Conservation (phyloP, 92 coral and sea anemone genomes). For the Hydrozoanthus gracilis region DNA sequence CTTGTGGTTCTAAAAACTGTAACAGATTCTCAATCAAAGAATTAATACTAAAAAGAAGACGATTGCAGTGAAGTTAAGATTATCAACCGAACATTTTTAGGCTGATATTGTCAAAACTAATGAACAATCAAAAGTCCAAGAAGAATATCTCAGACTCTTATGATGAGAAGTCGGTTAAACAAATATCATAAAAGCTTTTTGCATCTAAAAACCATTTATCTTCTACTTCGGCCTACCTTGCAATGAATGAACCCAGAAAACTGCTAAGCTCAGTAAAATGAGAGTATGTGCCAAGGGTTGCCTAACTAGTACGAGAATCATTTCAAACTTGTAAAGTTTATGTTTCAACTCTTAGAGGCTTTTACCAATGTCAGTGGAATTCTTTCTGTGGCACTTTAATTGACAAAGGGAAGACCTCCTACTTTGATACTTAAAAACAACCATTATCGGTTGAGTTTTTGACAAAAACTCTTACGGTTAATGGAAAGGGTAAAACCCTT, state of each 20-base stretch:
- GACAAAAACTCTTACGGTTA: not conserved
- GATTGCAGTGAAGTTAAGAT: too few species aligned
- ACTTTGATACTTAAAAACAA: not conserved
- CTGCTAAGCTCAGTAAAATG: not conserved
- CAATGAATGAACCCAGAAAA: not conserved
- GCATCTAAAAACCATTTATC: too few species aligned
- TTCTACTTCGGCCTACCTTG: conserved; percentile 7
- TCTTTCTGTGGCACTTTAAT: not conserved
- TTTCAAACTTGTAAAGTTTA: not conserved
- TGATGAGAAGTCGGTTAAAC: too few species aligned
- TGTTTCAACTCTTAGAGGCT: not conserved
- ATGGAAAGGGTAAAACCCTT: not conserved
- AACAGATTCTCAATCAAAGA: too few species aligned
- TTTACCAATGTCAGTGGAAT: not conserved
- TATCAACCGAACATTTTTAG: too few species aligned
- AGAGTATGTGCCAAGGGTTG: not conserved
- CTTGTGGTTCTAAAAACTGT: too few species aligned
- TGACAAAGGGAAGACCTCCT: not conserved
- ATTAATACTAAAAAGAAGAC: too few species aligned
- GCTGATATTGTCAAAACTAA: too few species aligned
- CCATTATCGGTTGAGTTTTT: not conserved
- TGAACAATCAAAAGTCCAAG: too few species aligned
- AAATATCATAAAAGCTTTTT: too few species aligned
- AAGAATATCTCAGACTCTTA: too few species aligned
- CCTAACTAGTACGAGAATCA: not conserved